Percentiles rank a stretch among this genome's conserved stretches.
These are phyloP conservation scores for Drosophila mojavensis DNA, from an alignment of 1,140 invertebrate genomes.

Conservation along the genomic window DNA sequence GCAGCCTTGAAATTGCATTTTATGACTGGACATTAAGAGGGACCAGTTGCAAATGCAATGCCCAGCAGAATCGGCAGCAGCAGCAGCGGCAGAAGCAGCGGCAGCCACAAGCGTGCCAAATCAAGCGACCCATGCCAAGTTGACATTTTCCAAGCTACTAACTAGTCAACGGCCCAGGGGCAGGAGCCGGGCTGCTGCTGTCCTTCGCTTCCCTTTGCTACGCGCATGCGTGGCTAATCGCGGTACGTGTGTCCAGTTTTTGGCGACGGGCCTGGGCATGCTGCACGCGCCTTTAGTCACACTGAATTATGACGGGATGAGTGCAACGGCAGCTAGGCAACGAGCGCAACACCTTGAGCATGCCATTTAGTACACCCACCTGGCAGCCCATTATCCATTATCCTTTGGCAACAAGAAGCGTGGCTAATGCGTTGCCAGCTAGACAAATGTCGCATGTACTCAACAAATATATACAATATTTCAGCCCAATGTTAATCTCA, in stretches of 20 bases:
- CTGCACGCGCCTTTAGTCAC: conserved; percentile 72
- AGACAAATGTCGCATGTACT: conserved; percentile 70
- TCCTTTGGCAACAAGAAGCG: conserved; percentile 73
- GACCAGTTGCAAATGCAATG: conserved; percentile 49
- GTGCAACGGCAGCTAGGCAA: conserved; percentile 3
- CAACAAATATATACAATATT: background rate
- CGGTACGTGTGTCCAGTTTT: conserved; percentile 67
- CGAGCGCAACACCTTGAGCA: conserved; percentile 52
- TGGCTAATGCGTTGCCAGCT: conserved; percentile 47
- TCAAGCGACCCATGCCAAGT: conserved; percentile 49
- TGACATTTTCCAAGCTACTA: conserved; percentile 74
- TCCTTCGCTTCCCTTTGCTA: background rate
- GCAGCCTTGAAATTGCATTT: conserved; percentile 77
- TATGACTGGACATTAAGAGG: conserved; percentile 68
- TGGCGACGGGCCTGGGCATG: conserved; percentile 7
- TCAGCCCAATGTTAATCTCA: conserved; percentile 46
- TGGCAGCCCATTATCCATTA: conserved; percentile 65
- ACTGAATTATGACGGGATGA: conserved; percentile 61
- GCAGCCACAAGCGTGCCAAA: conserved; percentile 51
- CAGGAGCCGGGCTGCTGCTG: background rate
- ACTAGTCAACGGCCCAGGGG: conserved; percentile 45
- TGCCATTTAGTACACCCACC: conserved; percentile 67
- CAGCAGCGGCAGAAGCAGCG: conserved; percentile 8
- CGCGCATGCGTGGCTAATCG: conserved; percentile 73
- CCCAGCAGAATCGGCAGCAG: background rate